Evolutionary conservation across 2,797 vertebrate genomes (phyloP).

Genomic region (Tinamus major): DNA sequence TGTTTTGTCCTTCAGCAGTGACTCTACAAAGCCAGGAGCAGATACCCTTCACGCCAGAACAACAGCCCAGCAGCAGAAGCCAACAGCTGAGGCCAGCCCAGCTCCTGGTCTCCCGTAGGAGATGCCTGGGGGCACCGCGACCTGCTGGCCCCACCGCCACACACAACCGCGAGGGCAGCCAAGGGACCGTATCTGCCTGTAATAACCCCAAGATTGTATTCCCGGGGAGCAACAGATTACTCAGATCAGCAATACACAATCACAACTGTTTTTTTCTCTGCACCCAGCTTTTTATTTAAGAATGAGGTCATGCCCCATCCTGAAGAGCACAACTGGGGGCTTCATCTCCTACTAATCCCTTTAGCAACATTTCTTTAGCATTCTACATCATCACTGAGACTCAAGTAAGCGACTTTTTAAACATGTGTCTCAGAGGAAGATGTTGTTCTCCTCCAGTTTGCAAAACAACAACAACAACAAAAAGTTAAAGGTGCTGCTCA

Average conservation of each 20-base stretch:
- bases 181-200: background rate
- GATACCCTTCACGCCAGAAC: background rate
- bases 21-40: background rate
- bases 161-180: background rate
- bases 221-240: background rate
- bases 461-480: background rate
- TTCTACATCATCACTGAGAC: slow-evolving; percentile 3
- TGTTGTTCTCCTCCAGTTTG: background rate
- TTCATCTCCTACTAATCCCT: background rate
- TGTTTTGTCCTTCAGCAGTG: background rate
- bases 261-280: background rate
- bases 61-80: background rate
- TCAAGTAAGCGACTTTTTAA: slow-evolving; percentile 4
- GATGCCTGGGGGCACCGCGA: background rate
- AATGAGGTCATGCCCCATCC: background rate
- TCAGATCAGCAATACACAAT: background rate
- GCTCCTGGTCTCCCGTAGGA: background rate
- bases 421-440: background rate
- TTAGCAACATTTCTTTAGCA: background rate
- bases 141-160: rapidly evolving
- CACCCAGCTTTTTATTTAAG: background rate
- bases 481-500: background rate
- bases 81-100: background rate
- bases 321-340: background rate
- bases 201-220: background rate